Base-by-base conservation (phyloP, 2,888 invertebrate species). In the Synanthedon formicaeformis region DNA sequence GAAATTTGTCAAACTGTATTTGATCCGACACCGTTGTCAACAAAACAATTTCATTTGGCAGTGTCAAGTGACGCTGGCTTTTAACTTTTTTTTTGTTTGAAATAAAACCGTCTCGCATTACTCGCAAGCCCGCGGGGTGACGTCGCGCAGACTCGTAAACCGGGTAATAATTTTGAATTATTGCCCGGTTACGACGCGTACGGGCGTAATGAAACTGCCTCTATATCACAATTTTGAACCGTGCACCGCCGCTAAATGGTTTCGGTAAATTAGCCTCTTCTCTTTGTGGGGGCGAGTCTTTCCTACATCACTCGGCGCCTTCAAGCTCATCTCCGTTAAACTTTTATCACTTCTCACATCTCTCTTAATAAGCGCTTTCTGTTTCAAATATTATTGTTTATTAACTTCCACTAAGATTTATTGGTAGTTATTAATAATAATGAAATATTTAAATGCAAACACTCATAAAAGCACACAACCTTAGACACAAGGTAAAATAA, bases 161-260 rank as follows among this genome's bases (percentile, higher is more conserved):
- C 66, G 70, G 69, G 70, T 75, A 71, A 77, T 83, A 79, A 80
- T 74, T 77, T 78, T 81, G 80, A 82, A 70, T 81, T 80, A 83
- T 78, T 66, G 65, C 69, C 60, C 74, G 59, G 75, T 71, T 73
- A 73, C 75, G 71, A 67, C 75, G 71, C 73, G 71, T 70, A 68
- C 71, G 67, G 60, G 64, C 63, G 78, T 81, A 81, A 81, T 80
- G 80, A 79, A 81, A 79, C 78, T 72, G 72, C 68, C 76, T 74
- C 75, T 80, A 79, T 78, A 80, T 81, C 79, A 80, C 75, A 75
- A 76, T 76, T 75, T 40, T 66, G 72, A 69, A 66, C 64, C 69
- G 66, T 52, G 63, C 64, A 69, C 66, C 63, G 65, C 71, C 67
- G 73, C 74, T 79, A 80, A 81, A 80, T 79, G 79, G 70, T 63